Evolutionary conservation across 1,140 invertebrate genomes (phyloP).

Genomic region (Drosophila aff.): DNA sequence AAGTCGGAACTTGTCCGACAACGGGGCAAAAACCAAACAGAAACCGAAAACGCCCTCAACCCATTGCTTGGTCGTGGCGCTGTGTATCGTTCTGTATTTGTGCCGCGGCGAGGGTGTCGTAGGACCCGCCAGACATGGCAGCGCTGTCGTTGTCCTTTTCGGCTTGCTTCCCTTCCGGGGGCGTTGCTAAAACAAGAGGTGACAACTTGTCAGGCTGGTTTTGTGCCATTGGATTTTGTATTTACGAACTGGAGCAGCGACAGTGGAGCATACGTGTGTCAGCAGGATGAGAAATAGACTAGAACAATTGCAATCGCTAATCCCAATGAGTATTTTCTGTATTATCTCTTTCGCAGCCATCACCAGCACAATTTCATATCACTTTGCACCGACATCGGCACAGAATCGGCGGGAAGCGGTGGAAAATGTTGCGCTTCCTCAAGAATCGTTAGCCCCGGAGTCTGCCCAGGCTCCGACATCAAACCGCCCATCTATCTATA

Average conservation of each 20-base stretch:
- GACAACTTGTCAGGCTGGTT: constrained; percentile 54
- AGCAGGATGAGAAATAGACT: constrained; percentile 25
- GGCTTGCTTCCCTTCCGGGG: constrained; percentile 16
- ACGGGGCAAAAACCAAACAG: constrained; percentile 33
- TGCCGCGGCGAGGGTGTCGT: constrained; percentile 14
- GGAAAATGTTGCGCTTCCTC: constrained; percentile 75
- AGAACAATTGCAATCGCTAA: constrained; percentile 47
- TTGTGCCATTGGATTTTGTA: constrained; percentile 38
- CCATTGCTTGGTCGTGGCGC: constrained; percentile 9
- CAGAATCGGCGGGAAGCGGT: constrained; percentile 31
- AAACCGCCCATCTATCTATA: constrained; percentile 55
- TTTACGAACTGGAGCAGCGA: constrained; percentile 34
- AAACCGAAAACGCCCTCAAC: constrained; percentile 6
- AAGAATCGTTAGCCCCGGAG: constrained; percentile 67
- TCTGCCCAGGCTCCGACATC: constrained; percentile 39
- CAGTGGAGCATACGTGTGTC: constrained; percentile 71
- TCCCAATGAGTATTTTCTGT: constrained; percentile 33
- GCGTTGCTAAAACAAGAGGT: constrained; percentile 58
- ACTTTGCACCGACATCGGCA: constrained; percentile 62
- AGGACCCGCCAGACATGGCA: constrained; percentile 28
- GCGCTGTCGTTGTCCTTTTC: constrained; percentile 28
- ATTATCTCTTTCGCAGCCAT: constrained; percentile 66
- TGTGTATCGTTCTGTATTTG: constrained; percentile 1
- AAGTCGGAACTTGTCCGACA: constrained; percentile 58
- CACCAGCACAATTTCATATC: constrained; percentile 52